Percentiles rank a stretch among this genome's conserved stretches.
These are phyloP conservation scores for Campoplex capitator DNA, from an alignment of 2,888 invertebrate genomes.

Conservation along the genomic window DNA sequence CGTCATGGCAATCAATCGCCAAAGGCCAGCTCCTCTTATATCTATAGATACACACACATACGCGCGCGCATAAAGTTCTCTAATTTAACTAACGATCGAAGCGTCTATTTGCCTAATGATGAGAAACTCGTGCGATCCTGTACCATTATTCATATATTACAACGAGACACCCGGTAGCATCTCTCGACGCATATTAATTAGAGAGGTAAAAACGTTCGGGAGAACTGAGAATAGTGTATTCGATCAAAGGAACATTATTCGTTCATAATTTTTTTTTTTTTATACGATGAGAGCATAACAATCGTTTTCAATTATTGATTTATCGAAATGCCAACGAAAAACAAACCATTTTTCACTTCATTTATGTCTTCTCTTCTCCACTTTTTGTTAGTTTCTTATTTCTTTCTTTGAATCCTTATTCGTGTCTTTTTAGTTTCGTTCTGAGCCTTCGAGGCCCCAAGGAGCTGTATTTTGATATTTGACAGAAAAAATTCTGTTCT, in stretches of 20 bases:
- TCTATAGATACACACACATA: not conserved
- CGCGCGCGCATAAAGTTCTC: not conserved
- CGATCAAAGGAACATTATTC: not conserved
- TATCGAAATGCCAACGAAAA: too few relatives aligned
- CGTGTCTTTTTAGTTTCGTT: too few relatives aligned
- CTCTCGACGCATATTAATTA: slow-evolving; percentile 16
- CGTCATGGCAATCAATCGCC: slow-evolving; percentile 49
- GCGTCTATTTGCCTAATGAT: slow-evolving; percentile 54
- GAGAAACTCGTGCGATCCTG: slow-evolving; percentile 8
- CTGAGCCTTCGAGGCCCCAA: too few relatives aligned
- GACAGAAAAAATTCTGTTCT: too few relatives aligned
- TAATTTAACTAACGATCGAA: slow-evolving; percentile 29
- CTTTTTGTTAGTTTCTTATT: not conserved
- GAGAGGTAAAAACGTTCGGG: not conserved
- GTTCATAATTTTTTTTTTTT: not conserved
- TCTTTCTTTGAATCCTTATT: too few relatives aligned
- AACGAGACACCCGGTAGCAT: slow-evolving; percentile 6
- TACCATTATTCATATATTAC: slow-evolving; percentile 34
- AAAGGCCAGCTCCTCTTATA: not conserved
- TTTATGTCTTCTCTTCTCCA: too few relatives aligned
- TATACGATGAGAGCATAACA: too few relatives aligned
- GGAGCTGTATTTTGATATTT: too few relatives aligned
- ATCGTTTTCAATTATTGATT: too few relatives aligned
- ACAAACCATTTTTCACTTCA: too few relatives aligned
- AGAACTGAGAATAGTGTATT: not conserved